Base-by-base conservation (phyloP, 2,797 vertebrate genomes). In the Antennarius maculatus region DNA sequence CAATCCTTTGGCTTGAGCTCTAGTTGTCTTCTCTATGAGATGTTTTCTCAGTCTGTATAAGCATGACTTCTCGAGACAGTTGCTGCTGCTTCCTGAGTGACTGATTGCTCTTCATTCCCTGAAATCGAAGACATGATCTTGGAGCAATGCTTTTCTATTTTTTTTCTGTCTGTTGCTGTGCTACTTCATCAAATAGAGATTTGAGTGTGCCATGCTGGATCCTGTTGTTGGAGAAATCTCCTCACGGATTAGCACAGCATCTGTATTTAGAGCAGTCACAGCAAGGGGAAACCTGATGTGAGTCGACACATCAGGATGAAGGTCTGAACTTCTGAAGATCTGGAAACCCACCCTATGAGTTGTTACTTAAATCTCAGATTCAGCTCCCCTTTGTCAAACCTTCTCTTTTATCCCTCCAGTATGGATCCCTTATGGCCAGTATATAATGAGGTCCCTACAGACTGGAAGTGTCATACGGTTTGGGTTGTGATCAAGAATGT, bases 1-100 rank as follows among this genome's bases (percentile, higher is more conserved):
- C 39, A 74, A 49, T 78, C 66, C 62, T 31, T 72, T 66, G 47
- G 52, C 74, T 72, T 76, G 58, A 76, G 64, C 64, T 79, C 45
- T 62, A 41, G 53, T 46, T 47, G 67, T 74, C 73, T 75, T 53
- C 73, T 63, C 54, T 68, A 58, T 57, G 61, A 70, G 76, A 71
- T 69, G 71, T 29, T 66, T 51, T 80, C 58, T 73, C 56, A 55
- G 60, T 54, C 46, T 61, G 28, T 60, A 18, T 56, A 42, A 71
- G 61, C 50, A 69, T 43, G 14, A 16, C 53, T 62, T 66, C 66
- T 72, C 12, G 43, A 74, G 50, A 61, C 76, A 72, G 34, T 61
- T 53, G 53, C 71, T 49, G 66, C 73, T 37, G 57, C 52, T 62
- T 73, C 27, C 7, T 60, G 58, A 72, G 56, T 39, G 62, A 39